Percentiles rank a stretch among this genome's conserved stretches.
Evolutionary conservation across 2,113 vertebrate genomes (phyloP).

Genomic region (Pelmatolapia mariae): DNA sequence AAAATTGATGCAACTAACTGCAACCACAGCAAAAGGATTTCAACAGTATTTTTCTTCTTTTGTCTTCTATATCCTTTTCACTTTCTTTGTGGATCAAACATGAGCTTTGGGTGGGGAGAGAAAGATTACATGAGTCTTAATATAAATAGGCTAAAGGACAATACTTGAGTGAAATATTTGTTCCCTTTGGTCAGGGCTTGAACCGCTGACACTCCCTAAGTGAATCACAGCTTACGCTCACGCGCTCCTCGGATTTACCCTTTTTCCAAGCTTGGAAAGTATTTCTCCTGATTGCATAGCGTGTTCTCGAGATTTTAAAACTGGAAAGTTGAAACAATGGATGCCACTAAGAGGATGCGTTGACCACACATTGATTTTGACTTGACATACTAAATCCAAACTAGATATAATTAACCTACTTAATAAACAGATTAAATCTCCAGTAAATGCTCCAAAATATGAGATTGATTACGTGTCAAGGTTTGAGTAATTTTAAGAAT

Average conservation of each 20-base stretch:
- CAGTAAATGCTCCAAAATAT: not conserved
- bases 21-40: not conserved
- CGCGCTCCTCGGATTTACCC: not conserved
- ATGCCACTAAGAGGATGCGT: not conserved
- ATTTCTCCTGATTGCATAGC: not conserved
- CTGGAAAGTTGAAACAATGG: not conserved
- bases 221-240: not conserved
- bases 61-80: not conserved
- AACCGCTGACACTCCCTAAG: not conserved
- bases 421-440: not conserved
- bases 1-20: not conserved
- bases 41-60: not conserved
- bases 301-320: not conserved
- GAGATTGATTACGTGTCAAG: not conserved
- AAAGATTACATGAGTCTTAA: not conserved
- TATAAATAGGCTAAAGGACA: not conserved
- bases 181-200: not conserved
- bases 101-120: not conserved
- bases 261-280: not conserved
- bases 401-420: accelerated
- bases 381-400: not conserved
- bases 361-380: not conserved
- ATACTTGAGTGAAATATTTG: not conserved
- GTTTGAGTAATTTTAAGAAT: not conserved
- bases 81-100: not conserved